phyloP scores from a whole-genome alignment of 2,888 invertebrate species.

The Nymphalis polychloros region DNA sequence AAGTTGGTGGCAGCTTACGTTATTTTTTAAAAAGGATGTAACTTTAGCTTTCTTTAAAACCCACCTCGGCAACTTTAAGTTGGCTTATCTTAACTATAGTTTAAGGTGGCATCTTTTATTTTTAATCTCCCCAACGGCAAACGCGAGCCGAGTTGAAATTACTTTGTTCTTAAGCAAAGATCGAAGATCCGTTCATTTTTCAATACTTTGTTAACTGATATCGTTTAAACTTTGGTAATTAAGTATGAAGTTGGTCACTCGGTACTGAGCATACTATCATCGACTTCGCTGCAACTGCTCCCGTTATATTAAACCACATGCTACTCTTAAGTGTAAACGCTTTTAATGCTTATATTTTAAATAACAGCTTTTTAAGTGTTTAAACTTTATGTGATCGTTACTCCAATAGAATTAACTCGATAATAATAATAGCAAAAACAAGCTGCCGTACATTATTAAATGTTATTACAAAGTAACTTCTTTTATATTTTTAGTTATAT shows the following conservation, averaged over 20 bases:
- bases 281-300: conserved; percentile 27
- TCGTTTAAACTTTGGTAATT: conserved; percentile 65
- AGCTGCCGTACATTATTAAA: too few relatives aligned
- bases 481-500: too few relatives aligned
- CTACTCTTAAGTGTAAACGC: not conserved
- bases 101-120: conserved; percentile 72
- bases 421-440: too few relatives aligned
- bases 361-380: too few relatives aligned
- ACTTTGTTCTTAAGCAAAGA: conserved; percentile 73
- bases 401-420: too few relatives aligned
- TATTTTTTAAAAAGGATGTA: conserved; percentile 54
- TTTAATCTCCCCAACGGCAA: conserved; percentile 69
- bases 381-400: too few relatives aligned
- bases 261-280: conserved; percentile 34
- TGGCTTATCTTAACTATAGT: conserved; percentile 74
- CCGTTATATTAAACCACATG: conserved; percentile 12
- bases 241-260: conserved; percentile 47
- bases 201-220: conserved; percentile 69
- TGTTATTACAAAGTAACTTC: too few relatives aligned
- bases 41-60: conserved; percentile 64
- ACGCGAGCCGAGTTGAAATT: conserved; percentile 72
- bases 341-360: not conserved
- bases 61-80: conserved; percentile 51
- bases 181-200: conserved; percentile 76
- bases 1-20: conserved; percentile 45